Percentiles rank a stretch among this genome's conserved stretches.
These are phyloP conservation scores for Gymnocypris eckloni DNA, from an alignment of 2,797 vertebrate species.

Conservation along the genomic window DNA sequence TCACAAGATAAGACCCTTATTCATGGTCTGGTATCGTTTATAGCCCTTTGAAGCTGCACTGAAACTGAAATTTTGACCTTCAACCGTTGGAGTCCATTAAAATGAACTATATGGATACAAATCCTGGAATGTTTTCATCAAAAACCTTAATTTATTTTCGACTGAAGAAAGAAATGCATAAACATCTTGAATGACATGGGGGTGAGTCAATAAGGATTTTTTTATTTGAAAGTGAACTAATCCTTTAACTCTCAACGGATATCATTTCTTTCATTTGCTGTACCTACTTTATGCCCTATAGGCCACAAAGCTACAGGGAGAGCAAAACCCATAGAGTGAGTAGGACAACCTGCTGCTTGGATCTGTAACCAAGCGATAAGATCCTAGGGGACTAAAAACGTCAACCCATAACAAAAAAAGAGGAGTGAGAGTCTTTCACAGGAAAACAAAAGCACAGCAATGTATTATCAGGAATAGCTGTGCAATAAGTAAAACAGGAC, in stretches of 20 bases:
- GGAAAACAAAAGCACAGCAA: conserved; percentile 22
- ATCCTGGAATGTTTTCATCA: too few species aligned
- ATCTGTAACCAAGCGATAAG: conserved; percentile 44
- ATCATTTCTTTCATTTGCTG: neutral
- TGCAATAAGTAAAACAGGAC: conserved; percentile 1
- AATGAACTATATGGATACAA: too few species aligned
- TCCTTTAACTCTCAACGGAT: neutral
- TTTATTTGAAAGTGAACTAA: too few species aligned
- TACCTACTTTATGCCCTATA: neutral
- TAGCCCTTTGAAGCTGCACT: too few species aligned
- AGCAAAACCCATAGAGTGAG: conserved; percentile 40
- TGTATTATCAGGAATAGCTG: conserved; percentile 11
- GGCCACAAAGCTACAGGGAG: conserved; percentile 4
- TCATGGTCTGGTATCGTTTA: too few species aligned
- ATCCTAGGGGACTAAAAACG: conserved; percentile 51
- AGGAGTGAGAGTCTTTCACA: neutral
- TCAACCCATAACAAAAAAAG: conserved; percentile 49
- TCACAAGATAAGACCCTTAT: too few species aligned
- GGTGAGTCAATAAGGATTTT: too few species aligned
- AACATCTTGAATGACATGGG: too few species aligned
- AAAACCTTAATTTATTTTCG: too few species aligned
- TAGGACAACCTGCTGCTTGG: conserved; percentile 30
- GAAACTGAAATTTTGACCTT: too few species aligned
- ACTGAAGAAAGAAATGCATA: too few species aligned
- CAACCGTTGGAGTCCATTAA: too few species aligned